These are phyloP conservation scores for Aepyceros melampus DNA, from an alignment of 2,113 vertebrate genomes.

Conservation along the genomic window DNA sequence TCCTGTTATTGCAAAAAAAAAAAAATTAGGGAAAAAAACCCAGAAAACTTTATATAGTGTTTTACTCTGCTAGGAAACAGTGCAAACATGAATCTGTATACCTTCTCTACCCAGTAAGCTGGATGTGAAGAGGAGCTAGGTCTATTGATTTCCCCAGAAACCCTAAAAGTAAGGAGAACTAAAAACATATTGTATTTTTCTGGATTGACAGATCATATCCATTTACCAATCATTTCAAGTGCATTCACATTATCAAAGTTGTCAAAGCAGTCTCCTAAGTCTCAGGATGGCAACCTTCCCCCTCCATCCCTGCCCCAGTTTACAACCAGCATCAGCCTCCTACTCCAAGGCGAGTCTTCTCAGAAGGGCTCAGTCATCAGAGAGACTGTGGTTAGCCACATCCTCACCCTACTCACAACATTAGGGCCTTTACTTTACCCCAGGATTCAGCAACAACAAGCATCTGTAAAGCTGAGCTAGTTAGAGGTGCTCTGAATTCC, in stretches of 20 bases:
- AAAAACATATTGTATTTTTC: not conserved
- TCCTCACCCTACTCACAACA: not conserved
- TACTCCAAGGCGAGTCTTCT: not conserved
- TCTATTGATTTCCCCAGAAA: not conserved
- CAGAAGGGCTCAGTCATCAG: not conserved
- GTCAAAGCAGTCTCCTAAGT: not conserved
- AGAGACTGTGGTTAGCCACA: not conserved
- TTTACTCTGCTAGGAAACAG: not conserved
- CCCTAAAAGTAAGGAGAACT: not conserved
- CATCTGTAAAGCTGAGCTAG: not conserved
- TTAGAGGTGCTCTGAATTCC: not conserved
- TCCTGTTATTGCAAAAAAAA: not conserved
- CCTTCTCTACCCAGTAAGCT: not conserved
- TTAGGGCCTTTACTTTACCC: not conserved
- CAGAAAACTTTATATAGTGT: constrained; percentile 3
- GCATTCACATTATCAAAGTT: not conserved
- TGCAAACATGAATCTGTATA: not conserved
- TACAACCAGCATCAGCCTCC: not conserved
- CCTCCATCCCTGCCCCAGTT: not conserved
- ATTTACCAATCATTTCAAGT: not conserved
- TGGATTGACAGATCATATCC: not conserved
- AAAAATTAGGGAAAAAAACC: accelerated
- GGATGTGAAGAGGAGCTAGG: not conserved
- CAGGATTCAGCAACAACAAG: not conserved
- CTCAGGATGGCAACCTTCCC: not conserved